Evolutionary conservation across 2,888 invertebrate genomes (phyloP).

Genomic region (Drosophila koepferae): DNA sequence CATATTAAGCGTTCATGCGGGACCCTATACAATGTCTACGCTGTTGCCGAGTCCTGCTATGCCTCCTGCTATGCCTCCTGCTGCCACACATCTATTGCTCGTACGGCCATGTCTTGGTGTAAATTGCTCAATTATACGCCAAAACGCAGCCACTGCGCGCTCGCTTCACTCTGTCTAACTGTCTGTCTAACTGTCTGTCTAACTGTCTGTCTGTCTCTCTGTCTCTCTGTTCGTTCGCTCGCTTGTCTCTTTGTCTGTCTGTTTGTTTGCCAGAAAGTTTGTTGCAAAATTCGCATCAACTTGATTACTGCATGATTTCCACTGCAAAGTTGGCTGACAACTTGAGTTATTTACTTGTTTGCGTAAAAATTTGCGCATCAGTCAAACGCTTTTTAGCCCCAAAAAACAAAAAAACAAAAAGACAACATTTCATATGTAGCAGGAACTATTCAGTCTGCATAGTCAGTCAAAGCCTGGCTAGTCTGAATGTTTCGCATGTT

Average conservation of each 20-base stretch:
- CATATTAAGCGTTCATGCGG: background rate
- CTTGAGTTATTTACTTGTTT: conserved; percentile 56
- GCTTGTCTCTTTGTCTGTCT: conserved; percentile 7
- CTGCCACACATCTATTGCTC: no score
- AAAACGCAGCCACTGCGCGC: conserved; percentile 34
- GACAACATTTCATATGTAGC: no score
- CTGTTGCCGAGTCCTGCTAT: background rate
- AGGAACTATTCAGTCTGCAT: no score
- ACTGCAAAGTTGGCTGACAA: conserved; percentile 35
- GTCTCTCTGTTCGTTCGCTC: background rate
- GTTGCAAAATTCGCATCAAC: conserved; percentile 62
- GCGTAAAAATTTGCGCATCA: conserved; percentile 48
- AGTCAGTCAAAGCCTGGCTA: background rate
- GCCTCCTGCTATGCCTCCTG: background rate
- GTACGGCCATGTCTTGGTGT: conserved; percentile 62
- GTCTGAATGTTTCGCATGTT: conserved; percentile 1
- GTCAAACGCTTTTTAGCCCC: conserved; percentile 42
- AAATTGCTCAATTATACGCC: conserved; percentile 77
- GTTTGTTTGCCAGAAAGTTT: conserved; percentile 32
- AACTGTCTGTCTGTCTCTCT: background rate
- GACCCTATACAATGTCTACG: background rate
- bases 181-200: background rate
- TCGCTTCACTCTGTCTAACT: background rate
- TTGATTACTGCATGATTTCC: conserved; percentile 66
- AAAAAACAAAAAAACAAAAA: background rate